A percentile compares a stretch with the other conserved stretches of the same genome.
phyloP scores from a whole-genome alignment of 2,888 invertebrate species.

The Xanthia icteritia region DNA sequence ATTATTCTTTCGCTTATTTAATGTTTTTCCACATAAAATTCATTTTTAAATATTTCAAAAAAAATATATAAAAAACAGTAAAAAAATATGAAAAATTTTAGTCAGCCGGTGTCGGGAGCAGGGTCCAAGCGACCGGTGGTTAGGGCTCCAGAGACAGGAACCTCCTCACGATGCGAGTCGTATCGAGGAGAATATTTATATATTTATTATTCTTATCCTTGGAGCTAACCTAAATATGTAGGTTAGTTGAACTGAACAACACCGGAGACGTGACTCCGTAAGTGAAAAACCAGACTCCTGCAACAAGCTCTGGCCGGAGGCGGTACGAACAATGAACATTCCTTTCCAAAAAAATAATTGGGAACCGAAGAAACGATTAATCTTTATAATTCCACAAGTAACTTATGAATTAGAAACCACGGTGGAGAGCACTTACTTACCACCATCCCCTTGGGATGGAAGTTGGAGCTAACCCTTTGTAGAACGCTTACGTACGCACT shows the following conservation, averaged over 20 bases:
- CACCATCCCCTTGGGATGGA: conserved; percentile 33
- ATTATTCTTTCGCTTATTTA: no score
- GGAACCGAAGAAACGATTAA: neutral
- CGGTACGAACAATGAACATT: neutral
- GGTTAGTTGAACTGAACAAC: no score
- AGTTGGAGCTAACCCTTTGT: conserved; percentile 50
- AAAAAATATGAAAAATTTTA: neutral
- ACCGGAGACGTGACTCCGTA: no score
- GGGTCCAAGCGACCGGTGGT: no score
- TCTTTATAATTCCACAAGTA: conserved; percentile 31
- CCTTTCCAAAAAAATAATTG: neutral
- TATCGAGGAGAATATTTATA: no score
- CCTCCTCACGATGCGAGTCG: no score
- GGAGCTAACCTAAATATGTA: no score
- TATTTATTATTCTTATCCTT: no score
- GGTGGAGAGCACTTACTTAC: conserved; percentile 45
- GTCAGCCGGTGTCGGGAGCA: no score
- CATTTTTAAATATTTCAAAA: neutral
- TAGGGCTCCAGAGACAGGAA: no score
- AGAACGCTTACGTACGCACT: conserved; percentile 50
- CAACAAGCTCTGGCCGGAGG: no score
- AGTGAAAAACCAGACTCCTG: no score
- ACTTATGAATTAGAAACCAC: conserved; percentile 47
- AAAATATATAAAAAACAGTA: neutral
- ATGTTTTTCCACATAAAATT: neutral